Evolutionary conservation across 2,113 vertebrate genomes (phyloP).

Genomic region (Mandrillus leucophaeus): DNA sequence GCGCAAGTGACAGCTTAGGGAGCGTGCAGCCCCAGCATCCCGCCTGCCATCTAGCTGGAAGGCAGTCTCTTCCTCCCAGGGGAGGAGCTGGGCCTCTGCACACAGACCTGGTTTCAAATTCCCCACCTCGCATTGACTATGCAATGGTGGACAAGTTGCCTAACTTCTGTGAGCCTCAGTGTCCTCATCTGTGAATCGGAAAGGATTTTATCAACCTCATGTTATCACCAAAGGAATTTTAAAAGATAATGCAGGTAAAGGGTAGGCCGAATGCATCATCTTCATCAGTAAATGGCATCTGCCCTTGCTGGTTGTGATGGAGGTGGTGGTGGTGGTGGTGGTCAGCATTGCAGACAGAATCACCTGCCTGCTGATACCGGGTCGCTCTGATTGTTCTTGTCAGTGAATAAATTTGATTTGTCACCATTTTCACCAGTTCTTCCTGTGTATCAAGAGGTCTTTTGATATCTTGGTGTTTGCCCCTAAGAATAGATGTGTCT

Average conservation of each 20-base stretch:
- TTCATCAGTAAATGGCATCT: fast-evolving
- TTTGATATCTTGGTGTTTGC: neutral
- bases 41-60: neutral
- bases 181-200: neutral
- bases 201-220: fast-evolving
- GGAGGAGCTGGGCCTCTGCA: neutral
- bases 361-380: neutral
- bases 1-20: neutral
- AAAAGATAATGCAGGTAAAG: neutral
- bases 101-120: neutral
- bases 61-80: neutral
- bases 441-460: neutral
- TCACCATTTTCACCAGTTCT: neutral
- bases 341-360: fast-evolving
- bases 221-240: neutral
- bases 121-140: fast-evolving
- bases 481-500: neutral
- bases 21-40: fast-evolving
- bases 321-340: no score
- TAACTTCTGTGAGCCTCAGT: neutral
- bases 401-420: neutral
- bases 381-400: neutral
- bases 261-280: fast-evolving
- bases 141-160: neutral
- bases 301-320: fast-evolving